A percentile compares a stretch with the other conserved stretches of the same genome.
phyloP scores from a whole-genome alignment of 1,140 invertebrate genomes.

The Micrasema longulum region DNA sequence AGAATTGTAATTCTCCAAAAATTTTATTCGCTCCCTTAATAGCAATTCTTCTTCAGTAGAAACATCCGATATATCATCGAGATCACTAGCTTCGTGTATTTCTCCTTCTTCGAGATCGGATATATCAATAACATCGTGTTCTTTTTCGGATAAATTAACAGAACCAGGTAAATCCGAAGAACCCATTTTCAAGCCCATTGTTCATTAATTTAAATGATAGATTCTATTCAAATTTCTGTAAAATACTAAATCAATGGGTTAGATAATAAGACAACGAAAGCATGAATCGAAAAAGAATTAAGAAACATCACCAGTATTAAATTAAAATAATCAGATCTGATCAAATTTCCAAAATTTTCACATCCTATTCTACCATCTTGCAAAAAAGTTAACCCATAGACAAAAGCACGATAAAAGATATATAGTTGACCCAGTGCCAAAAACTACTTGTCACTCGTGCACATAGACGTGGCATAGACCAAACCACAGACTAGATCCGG shows the following conservation, averaged over 20 bases:
- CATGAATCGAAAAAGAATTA: too few species aligned
- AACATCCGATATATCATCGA: constrained; percentile 35
- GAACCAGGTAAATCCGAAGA: background rate
- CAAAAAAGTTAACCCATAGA: background rate
- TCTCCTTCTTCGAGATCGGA: constrained; percentile 45
- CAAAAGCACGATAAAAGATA: too few species aligned
- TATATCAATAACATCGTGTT: constrained; percentile 33
- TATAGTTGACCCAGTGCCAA: too few species aligned
- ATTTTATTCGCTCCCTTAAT: constrained; percentile 33
- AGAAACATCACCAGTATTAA: too few species aligned
- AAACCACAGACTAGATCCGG: too few species aligned
- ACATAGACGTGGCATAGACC: too few species aligned
- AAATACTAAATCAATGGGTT: too few species aligned
- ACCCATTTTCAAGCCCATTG: constrained; percentile 15
- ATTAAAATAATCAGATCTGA: too few species aligned
- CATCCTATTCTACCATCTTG: background rate
- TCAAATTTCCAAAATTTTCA: too few species aligned
- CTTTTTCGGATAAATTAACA: background rate
- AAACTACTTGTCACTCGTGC: too few species aligned
- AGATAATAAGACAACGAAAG: too few species aligned
- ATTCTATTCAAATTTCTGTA: too few species aligned
- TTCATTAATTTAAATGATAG: background rate
- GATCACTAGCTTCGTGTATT: constrained; percentile 41
- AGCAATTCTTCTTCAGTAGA: constrained; percentile 40
- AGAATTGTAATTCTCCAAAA: constrained; percentile 39